Conservation (phyloP, 2,888 invertebrate species). For the Uloborus plumipes region DNA sequence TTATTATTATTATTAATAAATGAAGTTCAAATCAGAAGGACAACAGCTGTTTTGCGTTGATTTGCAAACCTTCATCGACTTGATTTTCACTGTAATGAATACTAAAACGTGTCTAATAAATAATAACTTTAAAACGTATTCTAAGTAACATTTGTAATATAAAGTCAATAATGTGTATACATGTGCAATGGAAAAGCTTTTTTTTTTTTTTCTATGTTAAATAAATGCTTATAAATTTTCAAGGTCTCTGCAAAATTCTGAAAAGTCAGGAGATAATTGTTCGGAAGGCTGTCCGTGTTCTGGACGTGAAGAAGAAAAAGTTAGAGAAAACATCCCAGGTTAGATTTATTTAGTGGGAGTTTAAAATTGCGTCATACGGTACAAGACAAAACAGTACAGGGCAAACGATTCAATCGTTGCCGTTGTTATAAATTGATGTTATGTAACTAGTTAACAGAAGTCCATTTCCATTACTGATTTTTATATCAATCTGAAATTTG, state of each 20-base stretch:
- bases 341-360: background rate
- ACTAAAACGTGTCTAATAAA: no score
- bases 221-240: conserved; percentile 21
- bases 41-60: background rate
- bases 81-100: background rate
- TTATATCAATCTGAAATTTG: no score
- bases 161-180: no score
- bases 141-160: no score
- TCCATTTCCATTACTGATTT: no score
- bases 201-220: background rate
- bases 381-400: no score
- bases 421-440: no score
- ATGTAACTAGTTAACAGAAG: no score
- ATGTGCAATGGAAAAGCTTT: no score
- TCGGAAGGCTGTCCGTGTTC: conserved; percentile 55
- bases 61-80: background rate
- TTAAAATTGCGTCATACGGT: no score
- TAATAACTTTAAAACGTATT: no score
- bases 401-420: no score
- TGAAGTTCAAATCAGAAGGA: background rate
- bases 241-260: conserved; percentile 52
- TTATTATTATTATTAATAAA: background rate
- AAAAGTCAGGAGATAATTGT: conserved; percentile 57
- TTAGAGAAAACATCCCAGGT: conserved; percentile 63
- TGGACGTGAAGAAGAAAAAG: conserved; percentile 59